phyloP scores from a whole-genome alignment of 2,888 invertebrate genomes.

The Tenodera sinensis region DNA sequence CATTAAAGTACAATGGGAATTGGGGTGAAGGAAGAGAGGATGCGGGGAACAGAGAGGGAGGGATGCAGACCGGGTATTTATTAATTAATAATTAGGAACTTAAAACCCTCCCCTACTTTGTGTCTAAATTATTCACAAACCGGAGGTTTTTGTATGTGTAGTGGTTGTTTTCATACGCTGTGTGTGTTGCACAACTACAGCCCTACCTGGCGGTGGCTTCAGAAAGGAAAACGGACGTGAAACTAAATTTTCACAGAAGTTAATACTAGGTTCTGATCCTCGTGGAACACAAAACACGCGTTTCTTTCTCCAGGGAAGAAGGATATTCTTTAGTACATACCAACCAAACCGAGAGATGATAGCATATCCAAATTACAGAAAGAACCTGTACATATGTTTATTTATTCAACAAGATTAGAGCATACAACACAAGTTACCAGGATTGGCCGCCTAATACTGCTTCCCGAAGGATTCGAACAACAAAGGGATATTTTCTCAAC shows the following conservation, averaged over 20 bases:
- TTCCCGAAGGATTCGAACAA: neutral
- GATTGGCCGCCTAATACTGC: neutral
- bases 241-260: neutral
- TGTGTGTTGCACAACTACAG: neutral
- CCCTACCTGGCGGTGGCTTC: neutral
- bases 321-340: neutral
- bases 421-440: neutral
- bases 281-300: neutral
- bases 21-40: neutral
- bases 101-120: conserved; percentile 22
- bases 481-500: neutral
- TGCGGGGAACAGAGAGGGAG: neutral
- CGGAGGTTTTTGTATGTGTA: conserved; percentile 29
- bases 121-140: conserved; percentile 19
- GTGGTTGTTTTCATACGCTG: neutral
- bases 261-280: neutral
- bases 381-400: neutral
- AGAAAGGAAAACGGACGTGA: conserved; percentile 8
- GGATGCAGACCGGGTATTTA: conserved; percentile 19
- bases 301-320: neutral
- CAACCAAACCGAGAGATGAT: neutral
- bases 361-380: neutral
- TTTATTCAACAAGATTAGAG: neutral
- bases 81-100: conserved; percentile 27
- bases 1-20: conserved; percentile 19